Percentiles rank a stretch among this genome's conserved stretches.
Evolutionary conservation across 2,888 invertebrate genomes (phyloP).

Genomic region (Biston betularia): DNA sequence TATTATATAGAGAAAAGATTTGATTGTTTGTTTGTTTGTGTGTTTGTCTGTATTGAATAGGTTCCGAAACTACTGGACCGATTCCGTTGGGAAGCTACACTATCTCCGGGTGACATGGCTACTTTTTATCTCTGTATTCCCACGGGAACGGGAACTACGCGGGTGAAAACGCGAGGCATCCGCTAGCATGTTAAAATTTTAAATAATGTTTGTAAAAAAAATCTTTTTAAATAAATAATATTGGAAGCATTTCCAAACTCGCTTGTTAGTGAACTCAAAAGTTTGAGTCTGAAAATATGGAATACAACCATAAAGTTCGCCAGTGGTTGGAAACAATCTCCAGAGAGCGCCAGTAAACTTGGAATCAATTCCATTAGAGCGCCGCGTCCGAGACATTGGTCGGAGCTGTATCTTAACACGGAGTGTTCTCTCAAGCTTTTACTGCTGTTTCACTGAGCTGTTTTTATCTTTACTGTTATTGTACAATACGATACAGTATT

Average conservation of each 20-base stretch:
- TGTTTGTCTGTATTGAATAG: no score
- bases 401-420: slow-evolving; percentile 7
- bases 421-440: not conserved
- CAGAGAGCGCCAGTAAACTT: slow-evolving; percentile 20
- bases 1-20: no score
- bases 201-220: no score
- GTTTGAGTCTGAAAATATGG: not conserved
- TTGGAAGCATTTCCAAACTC: not conserved
- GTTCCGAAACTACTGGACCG: no score
- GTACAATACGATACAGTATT: not conserved
- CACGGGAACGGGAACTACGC: no score
- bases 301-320: not conserved
- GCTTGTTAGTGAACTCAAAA: not conserved
- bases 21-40: no score
- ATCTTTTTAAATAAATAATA: not conserved
- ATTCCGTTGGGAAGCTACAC: no score
- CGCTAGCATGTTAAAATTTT: no score
- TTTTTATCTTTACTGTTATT: not conserved
- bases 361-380: slow-evolving; percentile 29
- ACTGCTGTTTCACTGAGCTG: not conserved
- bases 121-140: no score
- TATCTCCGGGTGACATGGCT: no score
- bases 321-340: slow-evolving; percentile 12
- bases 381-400: slow-evolving; percentile 2
- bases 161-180: no score